These are phyloP conservation scores for Aquatica leii DNA, from an alignment of 2,888 invertebrate species.

Conservation along the genomic window DNA sequence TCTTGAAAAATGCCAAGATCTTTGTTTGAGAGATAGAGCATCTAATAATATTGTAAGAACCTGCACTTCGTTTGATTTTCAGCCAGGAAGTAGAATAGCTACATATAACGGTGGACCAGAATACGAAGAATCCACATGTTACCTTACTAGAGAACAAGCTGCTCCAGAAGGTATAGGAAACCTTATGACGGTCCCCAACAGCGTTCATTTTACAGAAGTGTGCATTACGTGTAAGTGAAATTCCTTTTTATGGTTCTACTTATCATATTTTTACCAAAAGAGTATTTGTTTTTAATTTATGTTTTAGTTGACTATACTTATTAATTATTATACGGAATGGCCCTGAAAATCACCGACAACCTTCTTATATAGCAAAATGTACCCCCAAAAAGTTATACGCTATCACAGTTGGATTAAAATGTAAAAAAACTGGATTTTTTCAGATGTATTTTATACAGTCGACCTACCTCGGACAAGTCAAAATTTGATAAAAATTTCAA, in stretches of 20 bases:
- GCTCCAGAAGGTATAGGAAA: conserved; percentile 89
- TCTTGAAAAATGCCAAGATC: conserved; percentile 84
- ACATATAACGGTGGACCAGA: conserved; percentile 82
- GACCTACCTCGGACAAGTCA: too few species aligned
- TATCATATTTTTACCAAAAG: background rate
- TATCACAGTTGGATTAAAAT: too few species aligned
- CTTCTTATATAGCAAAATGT: too few species aligned
- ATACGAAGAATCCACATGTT: conserved; percentile 89
- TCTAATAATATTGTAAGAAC: conserved; percentile 84
- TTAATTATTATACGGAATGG: too few species aligned
- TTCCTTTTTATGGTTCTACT: background rate
- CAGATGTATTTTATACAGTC: too few species aligned
- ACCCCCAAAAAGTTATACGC: too few species aligned
- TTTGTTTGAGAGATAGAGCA: conserved; percentile 81
- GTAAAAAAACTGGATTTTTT: too few species aligned
- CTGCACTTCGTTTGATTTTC: conserved; percentile 90
- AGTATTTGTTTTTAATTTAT: too few species aligned
- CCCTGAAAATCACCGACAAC: too few species aligned
- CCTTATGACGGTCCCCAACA: conserved; percentile 87
- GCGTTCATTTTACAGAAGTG: conserved; percentile 89
- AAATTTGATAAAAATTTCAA: too few species aligned
- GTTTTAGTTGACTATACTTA: too few species aligned
- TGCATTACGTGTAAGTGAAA: conserved; percentile 82
- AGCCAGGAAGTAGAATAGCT: conserved; percentile 85
- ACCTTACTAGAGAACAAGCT: conserved; percentile 84